phyloP scores from a whole-genome alignment of 2,888 invertebrate species.

The Aspidapion aeneum region DNA sequence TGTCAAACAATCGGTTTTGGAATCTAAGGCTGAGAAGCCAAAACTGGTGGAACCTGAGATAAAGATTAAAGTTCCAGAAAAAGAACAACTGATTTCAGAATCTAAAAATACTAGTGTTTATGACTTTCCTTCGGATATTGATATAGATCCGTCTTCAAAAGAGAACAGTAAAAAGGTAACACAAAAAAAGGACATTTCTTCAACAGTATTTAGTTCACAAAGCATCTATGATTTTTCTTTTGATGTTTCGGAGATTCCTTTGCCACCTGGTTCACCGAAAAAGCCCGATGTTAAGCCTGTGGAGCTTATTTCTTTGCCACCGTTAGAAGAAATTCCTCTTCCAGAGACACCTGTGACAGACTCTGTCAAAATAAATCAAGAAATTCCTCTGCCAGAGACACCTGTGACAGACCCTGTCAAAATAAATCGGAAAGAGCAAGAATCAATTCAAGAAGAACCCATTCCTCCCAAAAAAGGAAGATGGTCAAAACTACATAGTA shows the following conservation, averaged over 20 bases:
- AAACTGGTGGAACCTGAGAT: too few relatives aligned
- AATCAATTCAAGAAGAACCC: constrained; percentile 3
- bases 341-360: background rate
- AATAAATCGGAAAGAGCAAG: background rate
- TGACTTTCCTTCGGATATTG: too few relatives aligned
- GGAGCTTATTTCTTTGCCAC: background rate
- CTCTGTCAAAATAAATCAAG: too few relatives aligned
- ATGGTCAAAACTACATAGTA: constrained; percentile 26
- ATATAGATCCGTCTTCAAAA: too few relatives aligned
- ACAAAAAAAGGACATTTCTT: too few relatives aligned
- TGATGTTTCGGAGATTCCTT: background rate
- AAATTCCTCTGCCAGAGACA: too few relatives aligned
- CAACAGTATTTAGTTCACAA: too few relatives aligned
- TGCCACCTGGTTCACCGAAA: background rate
- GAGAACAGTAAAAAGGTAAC: too few relatives aligned
- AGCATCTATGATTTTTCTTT: background rate
- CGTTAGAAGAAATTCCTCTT: background rate
- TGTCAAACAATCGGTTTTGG: too few relatives aligned
- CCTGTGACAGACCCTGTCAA: background rate
- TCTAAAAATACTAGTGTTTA: too few relatives aligned
- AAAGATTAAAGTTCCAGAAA: background rate
- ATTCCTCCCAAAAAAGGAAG: constrained; percentile 27
- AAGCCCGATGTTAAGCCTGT: background rate
- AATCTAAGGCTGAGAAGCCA: too few relatives aligned
- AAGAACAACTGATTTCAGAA: background rate